Base-by-base conservation (phyloP, 1,140 invertebrate species). In the Lithobius niger region DNA sequence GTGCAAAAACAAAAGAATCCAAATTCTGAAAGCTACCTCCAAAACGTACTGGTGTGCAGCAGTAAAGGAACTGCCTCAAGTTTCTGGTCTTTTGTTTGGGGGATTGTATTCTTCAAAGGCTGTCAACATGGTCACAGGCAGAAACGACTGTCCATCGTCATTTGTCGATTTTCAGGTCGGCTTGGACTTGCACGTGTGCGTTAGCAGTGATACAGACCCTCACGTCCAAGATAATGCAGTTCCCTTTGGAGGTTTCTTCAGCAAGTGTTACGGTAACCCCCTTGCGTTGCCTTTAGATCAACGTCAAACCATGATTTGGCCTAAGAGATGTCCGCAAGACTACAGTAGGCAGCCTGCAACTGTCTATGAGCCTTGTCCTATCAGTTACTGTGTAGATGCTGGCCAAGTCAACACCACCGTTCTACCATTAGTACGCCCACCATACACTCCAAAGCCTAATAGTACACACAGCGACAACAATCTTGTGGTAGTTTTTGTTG, bases 231-330 rank as follows among this genome's bases (percentile, higher is more conserved):
- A 4, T 13, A 26, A 10, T n/a, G 31, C 48, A 13, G 25, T 50
- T 25, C 48, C 13, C 3, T 50, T 50, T 27, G 48, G 48, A 10
- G 48, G 48, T 6, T 50, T 50, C 25, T 50, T 26, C 25, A 50
- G 22, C 6, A 26, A 26, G 10, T 3, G 3, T 24, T 13, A 24
- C 10, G 48, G 48, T 27, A 50, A 50, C 19, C 48, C 48, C 13
- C 22, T 50, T 10, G 3, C 48, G n/a, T n/a, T n/a, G n/a, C n/a
- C n/a, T n/a, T n/a, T n/a, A n/a, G n/a, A n/a, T n/a, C n/a, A n/a
- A n/a, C n/a, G n/a, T n/a, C n/a, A n/a, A n/a, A n/a, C n/a, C n/a
- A n/a, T n/a, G n/a, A n/a, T n/a, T n/a, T n/a, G n/a, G n/a, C n/a
- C n/a, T n/a, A n/a, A n/a, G n/a, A n/a, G n/a, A n/a, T n/a, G n/a